Evolutionary conservation across 2,888 invertebrate genomes (phyloP), one percentile per base, ranked within the genome.

Genomic region (Trichopoda pennipes): DNA sequence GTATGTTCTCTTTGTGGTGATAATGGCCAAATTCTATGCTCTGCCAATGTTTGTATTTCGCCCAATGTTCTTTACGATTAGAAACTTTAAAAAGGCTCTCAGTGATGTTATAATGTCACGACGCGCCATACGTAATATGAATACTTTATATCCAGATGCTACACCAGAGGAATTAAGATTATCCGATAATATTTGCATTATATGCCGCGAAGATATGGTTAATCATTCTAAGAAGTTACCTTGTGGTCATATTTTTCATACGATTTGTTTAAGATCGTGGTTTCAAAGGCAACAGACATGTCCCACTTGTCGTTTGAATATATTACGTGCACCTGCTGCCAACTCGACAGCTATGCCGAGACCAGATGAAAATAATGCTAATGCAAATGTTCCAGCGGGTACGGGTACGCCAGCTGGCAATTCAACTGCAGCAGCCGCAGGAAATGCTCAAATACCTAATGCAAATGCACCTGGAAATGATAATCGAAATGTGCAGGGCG

Each of bases 281-380:
- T 99, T 99, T 92, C 99, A 99, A 92, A 94, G 99, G 10, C 99
- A 99, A 91, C 99, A 99, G 92, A 99, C 99, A 6, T 99, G 99
- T 90, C 99, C 99, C 1, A 99, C 99, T 6, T 99, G 99, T 90
- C 94, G 99, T 16, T 93, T 98, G 84, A 98, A 99, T 92, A 98
- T 94, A 87, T 88, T 94, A 85, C 92, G 93, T 7, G 92, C 92
- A 70, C 92, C 90, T n/a, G 84, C 88, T 74, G 72, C 88, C 21
- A 88, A 88, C 85, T 84, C 87, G n/a, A 86, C 87, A 4, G 86
- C 87, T 2, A 84, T 89, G 60, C 86, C 87, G 1, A 85, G 90
- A 7, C 84, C 78, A 7, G 85, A 83, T 1, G 87, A 88, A 12
- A 87, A 87, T 69, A 73, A 79, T 9, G 84, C 61, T 0, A 87